Evolutionary conservation across 2,113 vertebrate genomes (phyloP).

Genomic region (Tretioscincus oriximinensis): DNA sequence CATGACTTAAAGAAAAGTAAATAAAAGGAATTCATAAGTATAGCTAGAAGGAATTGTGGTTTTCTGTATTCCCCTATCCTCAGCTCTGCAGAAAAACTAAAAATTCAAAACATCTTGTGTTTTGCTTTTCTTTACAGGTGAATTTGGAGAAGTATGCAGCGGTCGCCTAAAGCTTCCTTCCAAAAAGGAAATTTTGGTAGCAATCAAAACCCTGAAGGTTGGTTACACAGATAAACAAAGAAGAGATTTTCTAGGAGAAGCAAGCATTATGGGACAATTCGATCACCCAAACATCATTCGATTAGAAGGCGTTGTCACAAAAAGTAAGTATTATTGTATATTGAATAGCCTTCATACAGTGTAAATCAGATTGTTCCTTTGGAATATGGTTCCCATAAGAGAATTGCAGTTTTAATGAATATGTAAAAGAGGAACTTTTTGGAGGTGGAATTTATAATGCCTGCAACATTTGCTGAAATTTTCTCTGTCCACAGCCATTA

Average conservation of each 20-base stretch:
- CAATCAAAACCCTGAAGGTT: constrained; percentile 96
- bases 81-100: neutral
- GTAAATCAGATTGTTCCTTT: too few species aligned
- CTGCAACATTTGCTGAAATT: too few species aligned
- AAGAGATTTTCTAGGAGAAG: constrained; percentile 93
- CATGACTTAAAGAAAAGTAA: too few species aligned
- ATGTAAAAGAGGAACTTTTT: too few species aligned
- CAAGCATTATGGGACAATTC: constrained; percentile 98
- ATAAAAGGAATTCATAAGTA: too few species aligned
- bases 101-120: neutral
- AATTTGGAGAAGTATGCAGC: constrained; percentile 98
- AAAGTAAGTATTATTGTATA: constrained; percentile 81
- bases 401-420: too few species aligned
- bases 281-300: constrained; percentile 98
- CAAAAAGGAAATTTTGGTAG: constrained; percentile 97
- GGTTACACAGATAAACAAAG: constrained; percentile 97
- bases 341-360: too few species aligned
- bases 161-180: constrained; percentile 91
- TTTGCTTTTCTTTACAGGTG: constrained; percentile 74
- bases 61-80: neutral
- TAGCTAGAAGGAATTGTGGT: too few species aligned
- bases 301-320: constrained; percentile 94
- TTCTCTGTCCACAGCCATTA: too few species aligned
- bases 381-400: too few species aligned
- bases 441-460: too few species aligned